phyloP scores from a whole-genome alignment of 2,797 vertebrate species.

The Alosa sapidissima region DNA sequence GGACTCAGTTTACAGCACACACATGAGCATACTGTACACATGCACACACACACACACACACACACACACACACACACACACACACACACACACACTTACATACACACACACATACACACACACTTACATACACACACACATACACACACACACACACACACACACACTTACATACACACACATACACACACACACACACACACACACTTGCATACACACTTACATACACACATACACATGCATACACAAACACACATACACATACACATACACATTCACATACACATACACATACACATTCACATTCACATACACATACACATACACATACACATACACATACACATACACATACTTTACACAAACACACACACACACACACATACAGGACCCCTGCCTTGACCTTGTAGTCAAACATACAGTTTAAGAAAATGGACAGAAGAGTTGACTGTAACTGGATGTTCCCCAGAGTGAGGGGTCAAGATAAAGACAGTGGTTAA shows the following conservation, averaged over 20 bases:
- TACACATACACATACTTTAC: slow-evolving; percentile 15
- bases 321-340: slow-evolving; percentile 4
- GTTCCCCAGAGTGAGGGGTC: too few species aligned
- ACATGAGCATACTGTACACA: background rate
- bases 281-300: background rate
- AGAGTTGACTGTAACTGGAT: too few species aligned
- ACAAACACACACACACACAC: background rate
- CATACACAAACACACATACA: background rate
- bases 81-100: background rate
- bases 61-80: background rate
- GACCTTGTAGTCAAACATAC: too few species aligned
- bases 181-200: slow-evolving; percentile 30
- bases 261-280: background rate
- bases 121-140: background rate
- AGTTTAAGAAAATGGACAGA: too few species aligned
- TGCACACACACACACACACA: background rate
- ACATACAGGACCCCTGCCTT: slow-evolving; percentile 34
- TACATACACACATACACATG: background rate
- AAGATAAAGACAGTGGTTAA: too few species aligned
- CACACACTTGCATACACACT: background rate
- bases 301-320: slow-evolving; percentile 22
- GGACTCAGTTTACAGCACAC: background rate
- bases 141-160: background rate
- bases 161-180: background rate
- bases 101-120: background rate